Evolutionary conservation across 2,888 invertebrate species (phyloP).

Genomic region (Drosophila niveifrons): DNA sequence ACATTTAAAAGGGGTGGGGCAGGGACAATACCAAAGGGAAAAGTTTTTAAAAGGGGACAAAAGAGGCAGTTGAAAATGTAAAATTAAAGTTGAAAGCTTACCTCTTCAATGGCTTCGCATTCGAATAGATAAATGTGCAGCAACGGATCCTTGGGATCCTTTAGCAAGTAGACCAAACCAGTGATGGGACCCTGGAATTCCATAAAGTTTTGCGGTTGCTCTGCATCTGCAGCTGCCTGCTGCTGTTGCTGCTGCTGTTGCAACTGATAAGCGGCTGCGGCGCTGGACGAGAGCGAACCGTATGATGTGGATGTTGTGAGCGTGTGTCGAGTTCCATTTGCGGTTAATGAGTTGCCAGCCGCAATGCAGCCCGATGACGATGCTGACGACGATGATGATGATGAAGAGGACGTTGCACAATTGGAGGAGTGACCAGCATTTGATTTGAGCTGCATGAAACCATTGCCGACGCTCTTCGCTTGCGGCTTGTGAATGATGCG

Average conservation of each 20-base stretch:
- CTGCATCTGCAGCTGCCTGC: constrained; percentile 47
- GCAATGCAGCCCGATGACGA: constrained; percentile 10
- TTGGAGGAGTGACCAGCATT: constrained; percentile 24
- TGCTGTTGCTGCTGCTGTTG: constrained; percentile 57
- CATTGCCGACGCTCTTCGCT: constrained; percentile 81
- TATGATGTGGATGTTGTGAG: constrained; percentile 83
- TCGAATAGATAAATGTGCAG: constrained; percentile 91
- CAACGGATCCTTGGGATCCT: constrained; percentile 90
- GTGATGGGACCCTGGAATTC: constrained; percentile 87
- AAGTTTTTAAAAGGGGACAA: constrained; percentile 36
- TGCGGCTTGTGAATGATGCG: constrained; percentile 84
- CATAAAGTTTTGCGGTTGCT: constrained; percentile 82
- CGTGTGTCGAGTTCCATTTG: constrained; percentile 68
- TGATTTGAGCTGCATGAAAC: constrained; percentile 83
- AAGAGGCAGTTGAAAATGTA: constrained; percentile 14
- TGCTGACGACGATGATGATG: constrained; percentile 28
- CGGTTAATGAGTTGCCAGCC: constrained; percentile 48
- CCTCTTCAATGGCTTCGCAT: constrained; percentile 89
- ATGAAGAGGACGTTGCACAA: constrained; percentile 4
- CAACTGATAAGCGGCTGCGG: constrained; percentile 76
- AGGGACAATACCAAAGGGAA: constrained; percentile 23
- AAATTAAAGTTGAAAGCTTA: constrained; percentile 86
- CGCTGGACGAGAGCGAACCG: constrained; percentile 82
- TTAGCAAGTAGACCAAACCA: constrained; percentile 90
- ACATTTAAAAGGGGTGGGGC: constrained; percentile 49